phyloP scores from a whole-genome alignment of 2,888 invertebrate species.

The Euplexia lucipara region DNA sequence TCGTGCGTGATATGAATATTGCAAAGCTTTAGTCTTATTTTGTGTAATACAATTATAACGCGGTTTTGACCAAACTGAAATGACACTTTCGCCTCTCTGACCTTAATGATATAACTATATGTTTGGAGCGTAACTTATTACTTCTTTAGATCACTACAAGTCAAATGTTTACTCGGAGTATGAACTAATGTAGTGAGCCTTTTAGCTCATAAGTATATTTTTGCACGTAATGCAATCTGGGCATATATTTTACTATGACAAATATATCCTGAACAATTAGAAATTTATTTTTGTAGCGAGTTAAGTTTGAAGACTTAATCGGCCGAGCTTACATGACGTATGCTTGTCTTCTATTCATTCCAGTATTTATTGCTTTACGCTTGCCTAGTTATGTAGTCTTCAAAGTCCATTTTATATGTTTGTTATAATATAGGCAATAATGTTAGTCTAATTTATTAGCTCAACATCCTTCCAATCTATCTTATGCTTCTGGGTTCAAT shows the following conservation, averaged over 20 bases:
- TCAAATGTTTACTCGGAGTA: not conserved
- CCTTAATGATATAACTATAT: conserved; percentile 7
- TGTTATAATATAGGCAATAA: conserved; percentile 34
- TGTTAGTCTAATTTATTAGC: conserved; percentile 58
- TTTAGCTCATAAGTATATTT: conserved; percentile 36
- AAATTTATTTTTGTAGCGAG: conserved; percentile 38
- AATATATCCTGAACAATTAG: conserved; percentile 18
- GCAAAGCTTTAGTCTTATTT: conserved; percentile 33
- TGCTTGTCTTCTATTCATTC: conserved; percentile 61
- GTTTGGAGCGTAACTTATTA: conserved; percentile 17
- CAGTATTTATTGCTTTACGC: conserved; percentile 68
- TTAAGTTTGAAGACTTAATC: conserved; percentile 12
- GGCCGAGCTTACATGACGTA: conserved; percentile 4
- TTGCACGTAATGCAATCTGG: conserved; percentile 16
- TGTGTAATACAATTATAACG: conserved; percentile 15
- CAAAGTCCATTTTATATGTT: conserved; percentile 45
- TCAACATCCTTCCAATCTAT: conserved; percentile 69
- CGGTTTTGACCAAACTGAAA: conserved; percentile 50
- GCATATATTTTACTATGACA: conserved; percentile 17
- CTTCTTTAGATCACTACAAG: conserved; percentile 1
- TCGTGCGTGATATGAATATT: conserved; percentile 22
- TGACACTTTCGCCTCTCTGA: conserved; percentile 18
- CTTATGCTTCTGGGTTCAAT: conserved; percentile 56
- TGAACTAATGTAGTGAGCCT: conserved; percentile 24
- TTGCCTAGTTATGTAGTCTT: conserved; percentile 46